Evolutionary conservation across 1,140 invertebrate genomes (phyloP).

Genomic region (Tetramorium alpestre): DNA sequence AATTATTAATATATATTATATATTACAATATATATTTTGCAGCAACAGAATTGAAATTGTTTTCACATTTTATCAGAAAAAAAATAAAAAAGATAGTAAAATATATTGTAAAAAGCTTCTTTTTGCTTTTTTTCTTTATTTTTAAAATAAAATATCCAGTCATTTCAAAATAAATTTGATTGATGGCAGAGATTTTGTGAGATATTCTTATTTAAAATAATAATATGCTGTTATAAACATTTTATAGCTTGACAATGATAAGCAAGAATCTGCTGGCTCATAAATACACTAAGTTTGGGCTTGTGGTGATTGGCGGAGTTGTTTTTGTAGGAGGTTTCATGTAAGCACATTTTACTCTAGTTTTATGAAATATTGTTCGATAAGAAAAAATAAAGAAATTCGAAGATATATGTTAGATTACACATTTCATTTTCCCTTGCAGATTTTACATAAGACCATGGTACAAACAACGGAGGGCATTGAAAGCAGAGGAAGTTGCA

Average conservation of each 20-base stretch:
- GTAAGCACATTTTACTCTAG: neutral
- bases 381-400: neutral
- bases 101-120: neutral
- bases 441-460: neutral
- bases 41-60: neutral
- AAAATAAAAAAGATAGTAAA: neutral
- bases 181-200: neutral
- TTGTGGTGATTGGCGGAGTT: neutral
- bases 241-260: neutral
- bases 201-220: neutral
- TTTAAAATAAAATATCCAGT: too few species aligned
- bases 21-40: neutral
- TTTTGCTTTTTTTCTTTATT: neutral
- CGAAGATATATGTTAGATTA: neutral
- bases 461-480: fast-evolving
- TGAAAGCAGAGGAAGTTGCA: neutral
- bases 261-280: neutral
- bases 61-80: neutral
- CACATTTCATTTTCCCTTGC: neutral
- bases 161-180: neutral
- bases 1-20: neutral
- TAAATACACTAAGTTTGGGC: neutral
- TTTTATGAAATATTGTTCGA: neutral
- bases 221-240: neutral
- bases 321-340: neutral